Evolutionary conservation across 2,797 vertebrate species (phyloP), one percentile per base, ranked within the genome.

Genomic region (Etheostoma nigrum): DNA sequence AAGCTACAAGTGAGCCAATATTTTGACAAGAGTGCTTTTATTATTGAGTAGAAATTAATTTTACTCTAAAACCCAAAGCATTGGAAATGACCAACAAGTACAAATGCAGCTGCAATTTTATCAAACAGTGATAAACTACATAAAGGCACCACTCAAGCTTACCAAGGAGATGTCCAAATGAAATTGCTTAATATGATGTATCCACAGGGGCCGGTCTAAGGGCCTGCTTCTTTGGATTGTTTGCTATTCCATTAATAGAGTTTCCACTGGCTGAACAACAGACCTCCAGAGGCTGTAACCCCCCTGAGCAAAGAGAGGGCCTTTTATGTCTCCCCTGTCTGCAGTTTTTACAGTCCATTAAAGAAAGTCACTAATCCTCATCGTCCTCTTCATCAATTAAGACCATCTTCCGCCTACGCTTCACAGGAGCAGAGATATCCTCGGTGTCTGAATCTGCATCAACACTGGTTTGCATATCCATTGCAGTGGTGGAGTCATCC

Each of bases 361-460:
- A 78, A 58, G 66, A 64, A 23, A 11, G 13, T 19, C 19, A 69
- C 82, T 94, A 93, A 85, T 93, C 90, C 62, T 95, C 92, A 11
- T 95, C 93, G 0, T 95, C 94, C 4, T 93, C 95, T 0, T 96
- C 96, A 30, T 96, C 95, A 40, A 95, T 95, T 25, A 96, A 83
- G 40, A 94, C 78, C 78, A 88, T 65, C 79, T 89, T 70, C 1
- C 95, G 91, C 66, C 94, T 91, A 36, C 94, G 92, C 61, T 94
- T 95, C 53, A 86, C 87, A 10, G 90, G 79, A 30, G 89, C 93
- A 23, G 95, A 78, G 70, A 83, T 67, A 27, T 88, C 82, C 23
- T 95, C 92, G 0, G 42, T 5, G 27, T 64, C 94, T 0, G 90
- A 95, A 64, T 82, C 82, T 47, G 61, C 83, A 0, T 0, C 84